Evolutionary conservation across 2,113 vertebrate species (phyloP).

Genomic region (Pungitius pungitius): DNA sequence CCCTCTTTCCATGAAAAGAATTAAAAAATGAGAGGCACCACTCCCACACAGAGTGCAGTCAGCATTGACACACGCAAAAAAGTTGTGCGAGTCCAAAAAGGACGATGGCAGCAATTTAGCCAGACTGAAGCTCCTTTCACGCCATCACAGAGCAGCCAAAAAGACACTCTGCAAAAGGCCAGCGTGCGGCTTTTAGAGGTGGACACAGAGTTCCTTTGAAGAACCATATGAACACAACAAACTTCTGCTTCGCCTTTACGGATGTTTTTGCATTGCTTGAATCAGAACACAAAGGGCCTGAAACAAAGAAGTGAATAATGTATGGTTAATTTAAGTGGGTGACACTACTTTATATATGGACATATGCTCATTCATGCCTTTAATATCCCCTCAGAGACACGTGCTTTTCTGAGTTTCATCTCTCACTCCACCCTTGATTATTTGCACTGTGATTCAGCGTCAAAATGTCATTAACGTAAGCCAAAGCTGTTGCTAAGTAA

Average conservation of each 20-base stretch:
- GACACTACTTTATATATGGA: not conserved
- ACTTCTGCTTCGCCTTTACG: not conserved
- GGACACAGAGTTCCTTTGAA: slow-evolving; percentile 6
- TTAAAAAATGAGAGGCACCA: not conserved
- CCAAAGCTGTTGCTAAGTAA: slow-evolving; percentile 37
- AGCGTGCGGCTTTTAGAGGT: slow-evolving; percentile 10
- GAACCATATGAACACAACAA: not conserved
- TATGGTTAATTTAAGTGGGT: not conserved
- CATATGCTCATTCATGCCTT: too few species aligned
- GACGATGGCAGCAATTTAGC: slow-evolving; percentile 32
- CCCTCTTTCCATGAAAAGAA: not conserved
- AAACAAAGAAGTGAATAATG: not conserved
- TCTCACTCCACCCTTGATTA: not conserved
- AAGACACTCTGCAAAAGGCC: slow-evolving; percentile 14
- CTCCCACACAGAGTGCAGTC: slow-evolving; percentile 29
- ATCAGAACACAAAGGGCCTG: not conserved
- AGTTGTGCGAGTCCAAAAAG: slow-evolving; percentile 1
- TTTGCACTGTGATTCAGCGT: slow-evolving; percentile 6
- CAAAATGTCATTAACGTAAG: slow-evolving; percentile 29
- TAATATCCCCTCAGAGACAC: not conserved
- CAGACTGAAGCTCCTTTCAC: slow-evolving; percentile 54
- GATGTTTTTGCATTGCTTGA: slow-evolving; percentile 4
- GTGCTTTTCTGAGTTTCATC: not conserved
- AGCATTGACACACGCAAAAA: not conserved
- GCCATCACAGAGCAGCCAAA: slow-evolving; percentile 14